These are phyloP conservation scores for Phyllostomus hastatus DNA, from an alignment of 2,113 vertebrate species.

Conservation along the genomic window DNA sequence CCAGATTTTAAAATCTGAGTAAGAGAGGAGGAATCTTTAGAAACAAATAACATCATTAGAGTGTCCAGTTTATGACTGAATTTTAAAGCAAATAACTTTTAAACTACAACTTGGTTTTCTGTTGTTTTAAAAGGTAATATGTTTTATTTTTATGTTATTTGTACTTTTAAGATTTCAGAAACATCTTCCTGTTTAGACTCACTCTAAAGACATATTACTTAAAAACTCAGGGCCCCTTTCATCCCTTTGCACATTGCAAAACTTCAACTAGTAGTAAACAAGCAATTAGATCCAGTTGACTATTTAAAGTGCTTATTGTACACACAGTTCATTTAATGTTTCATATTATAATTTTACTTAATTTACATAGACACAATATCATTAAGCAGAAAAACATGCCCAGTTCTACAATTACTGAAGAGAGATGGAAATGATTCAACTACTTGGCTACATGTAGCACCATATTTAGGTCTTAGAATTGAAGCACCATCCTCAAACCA, in stretches of 20 bases:
- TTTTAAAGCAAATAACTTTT: slow-evolving; percentile 47
- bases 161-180: slow-evolving; percentile 41
- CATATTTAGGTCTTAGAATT: slow-evolving; percentile 47
- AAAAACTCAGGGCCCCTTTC: slow-evolving; percentile 70
- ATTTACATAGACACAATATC: slow-evolving; percentile 8
- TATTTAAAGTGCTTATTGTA: slow-evolving; percentile 49
- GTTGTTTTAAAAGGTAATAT: slow-evolving; percentile 37
- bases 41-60: slow-evolving; percentile 21
- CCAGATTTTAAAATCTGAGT: slow-evolving; percentile 40
- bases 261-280: slow-evolving; percentile 50
- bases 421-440: slow-evolving; percentile 52
- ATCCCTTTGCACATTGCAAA: slow-evolving; percentile 40
- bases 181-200: slow-evolving; percentile 48
- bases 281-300: slow-evolving; percentile 35
- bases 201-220: slow-evolving; percentile 46
- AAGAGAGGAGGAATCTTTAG: slow-evolving; percentile 36
- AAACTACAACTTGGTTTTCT: slow-evolving; percentile 31
- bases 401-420: slow-evolving; percentile 17
- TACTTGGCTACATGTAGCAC: slow-evolving; percentile 38
- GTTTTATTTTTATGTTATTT: slow-evolving; percentile 21
- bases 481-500: slow-evolving; percentile 44
- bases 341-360: slow-evolving; percentile 58
- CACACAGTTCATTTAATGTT: slow-evolving; percentile 37
- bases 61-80: background rate
- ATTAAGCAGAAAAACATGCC: slow-evolving; percentile 45